Percentiles rank a stretch among this genome's conserved stretches.
Conservation (phyloP, 2,797 vertebrate species). For the Lepilemur septentrionalis region DNA sequence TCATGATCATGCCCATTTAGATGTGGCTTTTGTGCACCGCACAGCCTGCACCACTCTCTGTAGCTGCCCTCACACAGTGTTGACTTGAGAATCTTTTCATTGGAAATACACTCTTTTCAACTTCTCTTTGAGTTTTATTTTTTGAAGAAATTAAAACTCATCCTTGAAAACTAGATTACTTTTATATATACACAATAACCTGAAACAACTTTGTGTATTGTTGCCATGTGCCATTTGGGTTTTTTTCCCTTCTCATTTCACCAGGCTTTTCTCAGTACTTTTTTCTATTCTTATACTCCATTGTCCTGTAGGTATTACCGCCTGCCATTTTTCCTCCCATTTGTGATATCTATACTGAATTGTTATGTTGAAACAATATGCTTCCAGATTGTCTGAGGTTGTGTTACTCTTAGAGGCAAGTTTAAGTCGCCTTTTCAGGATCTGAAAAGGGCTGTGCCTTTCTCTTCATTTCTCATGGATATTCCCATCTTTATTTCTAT, state of each 20-base stretch:
- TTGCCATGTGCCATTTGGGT: not conserved
- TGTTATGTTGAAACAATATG: not conserved
- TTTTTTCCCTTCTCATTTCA: not conserved
- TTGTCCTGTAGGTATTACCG: not conserved
- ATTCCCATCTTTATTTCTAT: not conserved
- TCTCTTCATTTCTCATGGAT: not conserved
- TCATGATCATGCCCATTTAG: too few relatives aligned
- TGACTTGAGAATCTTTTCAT: not conserved
- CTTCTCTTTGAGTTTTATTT: not conserved
- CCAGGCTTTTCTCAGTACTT: not conserved
- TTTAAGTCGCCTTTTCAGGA: not conserved
- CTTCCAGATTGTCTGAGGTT: not conserved
- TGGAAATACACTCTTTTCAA: not conserved
- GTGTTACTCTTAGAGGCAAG: not conserved
- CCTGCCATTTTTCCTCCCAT: not conserved
- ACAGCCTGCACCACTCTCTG: not conserved
- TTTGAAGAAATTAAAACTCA: not conserved
- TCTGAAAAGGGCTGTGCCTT: not conserved
- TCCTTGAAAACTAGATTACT: not conserved
- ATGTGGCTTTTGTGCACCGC: not conserved
- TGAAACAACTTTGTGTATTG: not conserved
- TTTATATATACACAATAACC: not conserved
- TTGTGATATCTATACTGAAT: not conserved
- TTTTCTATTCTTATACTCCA: rapidly evolving
- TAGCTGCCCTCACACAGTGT: not conserved